Evolutionary conservation across 1,140 invertebrate genomes (phyloP).

Genomic region (Euborellia annulipes): DNA sequence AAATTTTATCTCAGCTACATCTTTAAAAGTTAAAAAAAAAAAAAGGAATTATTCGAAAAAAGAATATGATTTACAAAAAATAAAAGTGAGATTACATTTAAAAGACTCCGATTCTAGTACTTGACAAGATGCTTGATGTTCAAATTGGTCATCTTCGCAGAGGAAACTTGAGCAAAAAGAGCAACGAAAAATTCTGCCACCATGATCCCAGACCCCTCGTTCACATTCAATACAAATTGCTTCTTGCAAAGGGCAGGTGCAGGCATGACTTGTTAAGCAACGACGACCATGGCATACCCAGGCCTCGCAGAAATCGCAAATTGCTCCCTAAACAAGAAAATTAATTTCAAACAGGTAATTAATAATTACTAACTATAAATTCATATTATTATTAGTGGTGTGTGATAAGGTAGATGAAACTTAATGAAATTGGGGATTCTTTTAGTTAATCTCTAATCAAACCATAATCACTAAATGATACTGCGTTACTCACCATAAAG

Average conservation of each 20-base stretch:
- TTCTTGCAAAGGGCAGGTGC: slow-evolving; percentile 74
- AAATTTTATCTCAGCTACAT: background rate
- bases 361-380: too few relatives aligned
- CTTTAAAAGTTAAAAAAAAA: background rate
- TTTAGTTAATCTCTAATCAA: too few relatives aligned
- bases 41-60: too few relatives aligned
- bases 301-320: slow-evolving; percentile 95
- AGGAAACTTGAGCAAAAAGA: slow-evolving; percentile 81
- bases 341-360: slow-evolving; percentile 1
- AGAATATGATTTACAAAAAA: slow-evolving; percentile 1
- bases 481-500: too few relatives aligned
- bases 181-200: slow-evolving; percentile 80
- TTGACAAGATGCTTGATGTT: slow-evolving; percentile 95
- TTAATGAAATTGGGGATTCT: too few relatives aligned
- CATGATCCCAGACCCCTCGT: slow-evolving; percentile 85
- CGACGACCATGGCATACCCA: slow-evolving; percentile 92
- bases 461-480: too few relatives aligned
- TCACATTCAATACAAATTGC: slow-evolving; percentile 85
- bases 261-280: slow-evolving; percentile 83
- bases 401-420: too few relatives aligned
- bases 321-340: slow-evolving; percentile 55
- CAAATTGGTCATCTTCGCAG: slow-evolving; percentile 97
- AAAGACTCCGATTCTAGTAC: slow-evolving; percentile 82
- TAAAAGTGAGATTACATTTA: slow-evolving; percentile 54
- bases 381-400: too few relatives aligned